Evolutionary conservation across 2,797 vertebrate genomes (phyloP).

Genomic region (Pteropus rufus): DNA sequence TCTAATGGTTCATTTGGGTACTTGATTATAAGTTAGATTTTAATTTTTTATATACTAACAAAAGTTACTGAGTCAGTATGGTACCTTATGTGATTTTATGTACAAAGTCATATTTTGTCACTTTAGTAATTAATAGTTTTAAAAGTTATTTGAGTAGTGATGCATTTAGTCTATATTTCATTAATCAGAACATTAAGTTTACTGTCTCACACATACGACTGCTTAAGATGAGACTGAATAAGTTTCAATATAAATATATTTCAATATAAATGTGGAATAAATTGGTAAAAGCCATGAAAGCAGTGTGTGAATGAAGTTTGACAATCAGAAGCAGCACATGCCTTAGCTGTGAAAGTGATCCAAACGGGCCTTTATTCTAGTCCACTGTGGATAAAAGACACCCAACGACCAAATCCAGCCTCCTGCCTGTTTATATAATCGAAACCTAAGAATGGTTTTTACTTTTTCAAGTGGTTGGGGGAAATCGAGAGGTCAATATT

Average conservation of each 20-base stretch:
- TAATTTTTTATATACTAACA: not conserved
- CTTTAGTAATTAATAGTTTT: not conserved
- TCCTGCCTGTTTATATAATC: not conserved
- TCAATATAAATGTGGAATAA: not conserved
- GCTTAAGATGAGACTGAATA: not conserved
- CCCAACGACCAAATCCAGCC: not conserved
- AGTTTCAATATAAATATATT: not conserved
- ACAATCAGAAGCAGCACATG: not conserved
- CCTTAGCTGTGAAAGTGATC: no score
- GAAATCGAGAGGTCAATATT: not conserved
- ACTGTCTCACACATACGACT: not conserved
- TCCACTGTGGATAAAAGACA: not conserved
- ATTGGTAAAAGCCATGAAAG: not conserved
- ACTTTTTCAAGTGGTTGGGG: not conserved
- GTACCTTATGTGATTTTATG: not conserved
- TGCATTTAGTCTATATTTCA: not conserved
- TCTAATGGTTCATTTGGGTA: not conserved
- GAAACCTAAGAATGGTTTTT: not conserved
- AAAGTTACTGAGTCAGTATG: not conserved
- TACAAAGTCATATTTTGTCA: not conserved
- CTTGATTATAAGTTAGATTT: not conserved
- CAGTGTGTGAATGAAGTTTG: not conserved
- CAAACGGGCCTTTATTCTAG: not conserved
- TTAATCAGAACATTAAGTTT: not conserved
- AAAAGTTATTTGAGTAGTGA: not conserved